phyloP scores from a whole-genome alignment of 2,797 vertebrate species.

The Rhabdomys pumilio region DNA sequence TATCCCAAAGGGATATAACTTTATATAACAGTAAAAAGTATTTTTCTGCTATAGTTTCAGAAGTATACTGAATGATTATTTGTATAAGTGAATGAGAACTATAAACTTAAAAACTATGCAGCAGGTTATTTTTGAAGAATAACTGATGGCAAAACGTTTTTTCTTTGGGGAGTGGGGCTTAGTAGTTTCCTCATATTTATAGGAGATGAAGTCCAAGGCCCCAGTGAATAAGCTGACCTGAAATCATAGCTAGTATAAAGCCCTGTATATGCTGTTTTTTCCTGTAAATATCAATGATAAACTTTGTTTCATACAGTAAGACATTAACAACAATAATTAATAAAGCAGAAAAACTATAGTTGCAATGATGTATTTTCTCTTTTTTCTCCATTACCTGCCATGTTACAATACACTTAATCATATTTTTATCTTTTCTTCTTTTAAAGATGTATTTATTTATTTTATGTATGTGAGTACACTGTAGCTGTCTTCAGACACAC shows the following conservation, averaged over 20 bases:
- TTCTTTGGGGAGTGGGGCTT: not conserved
- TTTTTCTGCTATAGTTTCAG: constrained; percentile 28
- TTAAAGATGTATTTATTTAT: too few species aligned
- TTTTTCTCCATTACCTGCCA: not conserved
- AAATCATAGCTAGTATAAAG: not conserved
- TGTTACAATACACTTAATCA: not conserved
- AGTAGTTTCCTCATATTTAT: not conserved
- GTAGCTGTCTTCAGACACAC: not conserved
- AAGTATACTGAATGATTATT: not conserved
- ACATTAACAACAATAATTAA: not conserved
- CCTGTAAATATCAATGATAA: not conserved
- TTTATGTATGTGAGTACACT: too few species aligned
- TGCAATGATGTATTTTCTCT: not conserved
- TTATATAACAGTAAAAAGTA: constrained; percentile 49
- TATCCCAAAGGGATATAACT: constrained; percentile 5
- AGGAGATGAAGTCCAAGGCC: not conserved
- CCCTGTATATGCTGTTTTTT: not conserved
- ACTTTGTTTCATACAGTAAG: not conserved
- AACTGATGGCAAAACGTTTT: not conserved
- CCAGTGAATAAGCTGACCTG: not conserved
- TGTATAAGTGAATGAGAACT: not conserved
- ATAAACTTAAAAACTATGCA: not conserved
- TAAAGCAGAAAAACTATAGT: not conserved
- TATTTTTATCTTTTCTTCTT: not conserved
- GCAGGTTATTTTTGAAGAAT: not conserved